These are phyloP conservation scores for Maconellicoccus hirsutus DNA, from an alignment of 1,140 invertebrate genomes.

Conservation along the genomic window DNA sequence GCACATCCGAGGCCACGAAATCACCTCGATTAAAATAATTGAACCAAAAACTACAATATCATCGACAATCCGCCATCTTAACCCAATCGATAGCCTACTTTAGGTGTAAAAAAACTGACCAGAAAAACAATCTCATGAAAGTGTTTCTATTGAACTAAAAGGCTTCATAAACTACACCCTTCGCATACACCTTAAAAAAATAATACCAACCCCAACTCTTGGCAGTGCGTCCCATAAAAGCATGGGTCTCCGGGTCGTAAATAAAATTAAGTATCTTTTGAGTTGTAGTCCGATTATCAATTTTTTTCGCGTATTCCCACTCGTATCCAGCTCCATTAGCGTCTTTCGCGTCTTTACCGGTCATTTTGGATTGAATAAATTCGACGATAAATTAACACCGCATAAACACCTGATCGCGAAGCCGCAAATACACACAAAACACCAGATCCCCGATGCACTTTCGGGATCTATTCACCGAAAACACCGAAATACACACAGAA, in stretches of 20 bases:
- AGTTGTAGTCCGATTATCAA: constrained; percentile 28
- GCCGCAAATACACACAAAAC: neutral
- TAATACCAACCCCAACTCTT: constrained; percentile 39
- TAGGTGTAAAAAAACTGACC: too few species aligned
- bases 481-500: neutral
- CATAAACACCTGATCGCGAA: neutral
- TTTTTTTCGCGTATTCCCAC: constrained; percentile 28
- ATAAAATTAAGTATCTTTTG: constrained; percentile 34
- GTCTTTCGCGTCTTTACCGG: constrained; percentile 23
- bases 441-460: neutral
- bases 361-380: neutral
- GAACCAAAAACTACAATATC: too few species aligned
- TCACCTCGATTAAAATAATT: too few species aligned
- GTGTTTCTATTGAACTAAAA: too few species aligned
- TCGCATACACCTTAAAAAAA: too few species aligned
- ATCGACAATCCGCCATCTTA: too few species aligned
- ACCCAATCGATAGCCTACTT: too few species aligned
- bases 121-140: too few species aligned
- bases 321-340: constrained; percentile 29
- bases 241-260: constrained; percentile 37
- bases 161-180: too few species aligned
- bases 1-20: too few species aligned
- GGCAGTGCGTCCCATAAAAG: constrained; percentile 39
- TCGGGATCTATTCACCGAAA: neutral
- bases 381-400: neutral